Base-by-base conservation (phyloP, 1,140 invertebrate genomes). In the Aphelenchoides avenae region DNA sequence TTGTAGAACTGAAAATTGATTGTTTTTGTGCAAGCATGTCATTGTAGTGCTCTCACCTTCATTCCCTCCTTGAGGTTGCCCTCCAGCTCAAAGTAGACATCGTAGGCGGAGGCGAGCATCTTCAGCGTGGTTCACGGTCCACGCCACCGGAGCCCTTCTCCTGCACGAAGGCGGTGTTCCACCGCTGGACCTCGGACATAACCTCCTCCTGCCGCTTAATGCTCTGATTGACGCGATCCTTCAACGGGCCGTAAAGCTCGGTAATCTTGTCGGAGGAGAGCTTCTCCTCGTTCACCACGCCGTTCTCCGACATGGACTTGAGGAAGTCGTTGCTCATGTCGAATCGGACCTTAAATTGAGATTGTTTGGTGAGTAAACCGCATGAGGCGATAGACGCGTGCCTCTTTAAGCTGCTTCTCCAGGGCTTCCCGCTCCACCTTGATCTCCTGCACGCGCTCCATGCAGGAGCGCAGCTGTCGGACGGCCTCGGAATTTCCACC, bases 21-120 rank as follows among this genome's bases (percentile, higher is more conserved):
- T n/a, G n/a, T n/a, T n/a, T n/a, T n/a, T n/a, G n/a, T n/a, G n/a
- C n/a, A n/a, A n/a, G n/a, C n/a, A n/a, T n/a, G n/a, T n/a, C n/a
- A n/a, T n/a, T n/a, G n/a, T n/a, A n/a, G n/a, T n/a, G n/a, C n/a
- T n/a, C 40, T 9, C 49, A 82, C 81, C 77, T 96, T 96, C 11
- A 87, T 87, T 53, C 92, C 93, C 82, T 98, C 93, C 68, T 87
- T 83, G 41, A 97, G 80, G 81, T 97, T 95, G 64, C 83, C 85
- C 53, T 86, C 85, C 20, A 98, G 82, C 78, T 95, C 90, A 66
- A 86, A 86, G 79, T 87, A 98, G 58, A 86, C 86, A 80, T 95
- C 93, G 79, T 88, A 86, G 15, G 90, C 90, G 30, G 85, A 83
- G 24, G 89, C 89, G 59, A 95, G 80, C 73, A 88, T 86, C 79